These are phyloP conservation scores for Acrocera orbiculus DNA, from an alignment of 2,888 invertebrate species.

Conservation along the genomic window DNA sequence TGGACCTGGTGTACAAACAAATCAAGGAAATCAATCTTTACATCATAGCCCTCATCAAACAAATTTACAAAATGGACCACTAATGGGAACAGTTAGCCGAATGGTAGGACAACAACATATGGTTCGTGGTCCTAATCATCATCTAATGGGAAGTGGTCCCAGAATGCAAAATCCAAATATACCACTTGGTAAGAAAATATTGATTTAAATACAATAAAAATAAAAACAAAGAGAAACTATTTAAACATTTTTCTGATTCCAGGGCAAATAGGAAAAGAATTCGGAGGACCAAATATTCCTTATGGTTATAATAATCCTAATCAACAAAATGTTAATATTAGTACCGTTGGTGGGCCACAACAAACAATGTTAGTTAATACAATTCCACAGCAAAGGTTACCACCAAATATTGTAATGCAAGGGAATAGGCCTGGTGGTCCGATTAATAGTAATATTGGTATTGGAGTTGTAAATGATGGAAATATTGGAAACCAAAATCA, in stretches of 20 bases:
- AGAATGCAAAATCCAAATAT: conserved; percentile 39
- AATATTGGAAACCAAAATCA: conserved; percentile 40
- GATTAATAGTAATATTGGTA: conserved; percentile 34
- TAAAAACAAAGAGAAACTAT: no score
- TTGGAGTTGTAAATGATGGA: conserved; percentile 26
- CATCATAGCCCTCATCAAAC: conserved; percentile 27
- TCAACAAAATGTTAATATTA: conserved; percentile 18
- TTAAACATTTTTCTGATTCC: no score
- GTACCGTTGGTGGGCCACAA: conserved; percentile 19
- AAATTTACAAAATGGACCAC: conserved; percentile 62
- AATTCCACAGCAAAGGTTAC: conserved; percentile 35
- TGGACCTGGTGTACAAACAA: conserved; percentile 13
- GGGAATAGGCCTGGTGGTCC: conserved; percentile 31
- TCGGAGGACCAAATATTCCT: conserved; percentile 23
- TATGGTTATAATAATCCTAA: conserved; percentile 20
- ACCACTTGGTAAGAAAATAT: conserved; percentile 15
- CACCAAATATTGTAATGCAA: conserved; percentile 20
- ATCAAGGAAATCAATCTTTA: conserved; percentile 21
- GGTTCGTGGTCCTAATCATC: conserved; percentile 28
- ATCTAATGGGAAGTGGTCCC: conserved; percentile 34
- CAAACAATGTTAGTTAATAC: conserved; percentile 13
- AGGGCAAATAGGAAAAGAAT: conserved; percentile 22
- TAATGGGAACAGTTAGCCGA: conserved; percentile 35
- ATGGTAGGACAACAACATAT: conserved; percentile 25
- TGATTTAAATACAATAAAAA: no score